Base-by-base conservation (phyloP, 2,888 invertebrate species). In the Heliconius aoede region DNA sequence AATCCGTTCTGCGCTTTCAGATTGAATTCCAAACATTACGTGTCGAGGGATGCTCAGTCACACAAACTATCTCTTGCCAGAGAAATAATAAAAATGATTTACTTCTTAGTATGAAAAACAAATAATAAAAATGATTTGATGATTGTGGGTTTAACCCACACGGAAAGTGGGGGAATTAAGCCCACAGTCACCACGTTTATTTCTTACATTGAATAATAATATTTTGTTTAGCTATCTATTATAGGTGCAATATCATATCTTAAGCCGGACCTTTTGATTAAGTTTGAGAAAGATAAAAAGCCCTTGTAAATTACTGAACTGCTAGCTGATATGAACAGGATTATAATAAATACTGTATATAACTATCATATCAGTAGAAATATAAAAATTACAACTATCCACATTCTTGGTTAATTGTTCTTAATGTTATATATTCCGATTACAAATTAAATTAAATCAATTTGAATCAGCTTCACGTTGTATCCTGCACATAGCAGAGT, bases 251-350 rank as follows among this genome's bases (percentile, higher is more conserved):
- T n/a, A 8, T 55, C 69, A 32, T 55, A 69, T 69, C 69, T 69
- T 72, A 62, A 68, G 51, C 51, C 26, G 51, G 24, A 15, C 36
- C 61, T 28, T 32, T 21, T 26, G 62, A 78, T 78, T 68, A 72
- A 61, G 24, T 77, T 77, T 72, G 74, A 32, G 36, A 64, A 65
- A 32, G 61, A 72, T 77, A 71, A 71, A 58, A 58, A 65, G 1
- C 65, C 72, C 18, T 46, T 62, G 32, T 72, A 72, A 71, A 55
- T 8, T 58, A 21, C 9, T 26, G 32, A 40, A 62, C 51, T 36
- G 32, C 24, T 68, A 24, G 30, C 58, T 58, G 77, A 77, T 77
- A 67, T 74, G 32, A 58, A 65, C n/a, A 73, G 36, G 60, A 72
- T 72, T 58, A 11, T 51, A 30, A 51, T 68, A 51, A 9, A 26